A percentile compares a stretch with the other conserved stretches of the same genome.
phyloP scores from a whole-genome alignment of 2,888 invertebrate genomes.

The Ectemnius cavifrons region DNA sequence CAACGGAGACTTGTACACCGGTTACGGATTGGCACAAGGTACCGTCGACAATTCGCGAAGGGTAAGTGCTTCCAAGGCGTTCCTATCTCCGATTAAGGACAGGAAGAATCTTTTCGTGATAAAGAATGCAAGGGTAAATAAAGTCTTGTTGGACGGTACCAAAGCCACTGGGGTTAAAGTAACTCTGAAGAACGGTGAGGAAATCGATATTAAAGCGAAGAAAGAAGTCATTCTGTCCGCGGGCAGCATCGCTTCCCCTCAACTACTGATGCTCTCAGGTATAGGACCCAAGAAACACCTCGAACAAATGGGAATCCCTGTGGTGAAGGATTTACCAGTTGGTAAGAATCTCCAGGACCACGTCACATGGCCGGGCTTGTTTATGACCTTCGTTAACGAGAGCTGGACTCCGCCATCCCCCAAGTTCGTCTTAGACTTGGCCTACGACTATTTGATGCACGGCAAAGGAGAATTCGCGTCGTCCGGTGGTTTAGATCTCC shows the following conservation, averaged over 20 bases:
- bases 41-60: slow-evolving; percentile 76
- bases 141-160: slow-evolving; percentile 79
- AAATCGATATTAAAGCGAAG: slow-evolving; percentile 74
- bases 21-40: slow-evolving; percentile 79
- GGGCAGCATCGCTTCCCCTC: slow-evolving; percentile 84
- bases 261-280: slow-evolving; percentile 85
- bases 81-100: slow-evolving; percentile 78
- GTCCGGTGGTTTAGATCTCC: slow-evolving; percentile 78
- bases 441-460: slow-evolving; percentile 76
- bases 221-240: slow-evolving; percentile 84
- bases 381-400: slow-evolving; percentile 52
- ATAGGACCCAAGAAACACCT: slow-evolving; percentile 81
- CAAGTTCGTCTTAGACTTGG: slow-evolving; percentile 52
- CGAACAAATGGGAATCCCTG: slow-evolving; percentile 76
- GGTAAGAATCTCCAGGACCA: slow-evolving; percentile 82
- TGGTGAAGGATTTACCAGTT: slow-evolving; percentile 79
- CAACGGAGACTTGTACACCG: slow-evolving; percentile 77
- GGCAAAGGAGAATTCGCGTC: slow-evolving; percentile 78
- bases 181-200: slow-evolving; percentile 69
- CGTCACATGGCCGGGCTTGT: slow-evolving; percentile 67
- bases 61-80: slow-evolving; percentile 77
- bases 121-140: slow-evolving; percentile 80
- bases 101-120: slow-evolving; percentile 82
- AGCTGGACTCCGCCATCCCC: slow-evolving; percentile 9
- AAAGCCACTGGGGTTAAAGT: slow-evolving; percentile 78